Conservation (phyloP, 2,113 vertebrate species). For the Potamarius usumacintae region DNA sequence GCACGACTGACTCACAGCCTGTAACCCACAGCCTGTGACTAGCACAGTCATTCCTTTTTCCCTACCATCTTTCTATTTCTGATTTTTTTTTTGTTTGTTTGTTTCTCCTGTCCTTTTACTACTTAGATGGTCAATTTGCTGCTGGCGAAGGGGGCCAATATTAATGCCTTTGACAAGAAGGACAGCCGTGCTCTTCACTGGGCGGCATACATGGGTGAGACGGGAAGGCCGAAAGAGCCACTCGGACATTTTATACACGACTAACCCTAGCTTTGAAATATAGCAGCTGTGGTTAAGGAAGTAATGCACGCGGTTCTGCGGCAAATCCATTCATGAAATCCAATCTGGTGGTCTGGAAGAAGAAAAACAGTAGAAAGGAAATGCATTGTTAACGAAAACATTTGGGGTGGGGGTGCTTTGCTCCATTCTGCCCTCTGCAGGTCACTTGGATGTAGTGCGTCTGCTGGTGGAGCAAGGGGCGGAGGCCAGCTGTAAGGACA, state of each 20-base stretch:
- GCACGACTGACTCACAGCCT: constrained; percentile 39
- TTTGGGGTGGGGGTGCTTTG: background rate
- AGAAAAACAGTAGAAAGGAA: background rate
- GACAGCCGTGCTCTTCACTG: constrained; percentile 94
- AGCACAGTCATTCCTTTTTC: background rate
- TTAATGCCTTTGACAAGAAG: constrained; percentile 98
- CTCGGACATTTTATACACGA: background rate
- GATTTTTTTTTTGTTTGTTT: background rate
- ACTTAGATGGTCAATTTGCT: constrained; percentile 93
- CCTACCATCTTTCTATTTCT: background rate
- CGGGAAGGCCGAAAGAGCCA: background rate
- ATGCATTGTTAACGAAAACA: background rate
- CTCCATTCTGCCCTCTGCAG: constrained; percentile 63
- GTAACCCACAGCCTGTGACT: constrained; percentile 27
- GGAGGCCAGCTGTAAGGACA: constrained; percentile 94
- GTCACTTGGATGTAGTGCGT: constrained; percentile 90
- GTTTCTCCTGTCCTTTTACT: constrained; percentile 1
- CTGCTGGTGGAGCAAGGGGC: constrained; percentile 90
- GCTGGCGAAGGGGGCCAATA: constrained; percentile 92
- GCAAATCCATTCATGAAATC: background rate
- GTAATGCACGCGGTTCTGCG: background rate
- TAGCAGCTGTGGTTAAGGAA: background rate
- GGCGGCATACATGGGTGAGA: constrained; percentile 94
- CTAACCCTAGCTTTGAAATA: background rate
- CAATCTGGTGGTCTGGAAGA: background rate